Evolutionary conservation across 1,140 invertebrate species (phyloP).

Genomic region (Chironomus tepperi): DNA sequence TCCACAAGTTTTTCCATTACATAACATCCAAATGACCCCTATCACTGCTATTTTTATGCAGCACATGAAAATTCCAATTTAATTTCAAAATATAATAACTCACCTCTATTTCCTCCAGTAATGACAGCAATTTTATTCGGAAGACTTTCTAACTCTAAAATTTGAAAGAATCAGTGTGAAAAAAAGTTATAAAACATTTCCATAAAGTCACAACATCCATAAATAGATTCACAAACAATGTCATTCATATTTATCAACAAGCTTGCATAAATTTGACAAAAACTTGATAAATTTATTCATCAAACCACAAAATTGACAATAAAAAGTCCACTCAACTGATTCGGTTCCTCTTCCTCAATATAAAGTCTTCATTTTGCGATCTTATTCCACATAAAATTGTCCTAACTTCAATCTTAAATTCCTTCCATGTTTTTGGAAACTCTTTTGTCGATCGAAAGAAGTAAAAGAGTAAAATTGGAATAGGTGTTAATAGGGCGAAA

Average conservation of each 20-base stretch:
- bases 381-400: conserved; percentile 44
- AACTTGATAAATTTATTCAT: background rate
- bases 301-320: background rate
- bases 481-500: background rate
- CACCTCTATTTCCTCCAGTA: conserved; percentile 66
- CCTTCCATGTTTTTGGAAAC: conserved; percentile 37
- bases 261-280: background rate
- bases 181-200: background rate
- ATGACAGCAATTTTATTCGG: conserved; percentile 68
- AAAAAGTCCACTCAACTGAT: conserved; percentile 30
- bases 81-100: no score
- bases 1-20: no score
- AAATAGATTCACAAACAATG: background rate
- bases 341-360: conserved; percentile 43
- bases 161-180: background rate
- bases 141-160: conserved; percentile 34
- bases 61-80: no score
- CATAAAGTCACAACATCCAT: background rate
- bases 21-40: no score
- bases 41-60: no score
- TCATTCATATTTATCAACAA: background rate
- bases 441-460: conserved; percentile 38
- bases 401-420: conserved; percentile 44
- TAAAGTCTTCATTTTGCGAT: conserved; percentile 43
- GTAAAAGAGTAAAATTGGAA: conserved; percentile 28